Base-by-base conservation (phyloP, 2,888 invertebrate species). In the Perdita meconis region DNA sequence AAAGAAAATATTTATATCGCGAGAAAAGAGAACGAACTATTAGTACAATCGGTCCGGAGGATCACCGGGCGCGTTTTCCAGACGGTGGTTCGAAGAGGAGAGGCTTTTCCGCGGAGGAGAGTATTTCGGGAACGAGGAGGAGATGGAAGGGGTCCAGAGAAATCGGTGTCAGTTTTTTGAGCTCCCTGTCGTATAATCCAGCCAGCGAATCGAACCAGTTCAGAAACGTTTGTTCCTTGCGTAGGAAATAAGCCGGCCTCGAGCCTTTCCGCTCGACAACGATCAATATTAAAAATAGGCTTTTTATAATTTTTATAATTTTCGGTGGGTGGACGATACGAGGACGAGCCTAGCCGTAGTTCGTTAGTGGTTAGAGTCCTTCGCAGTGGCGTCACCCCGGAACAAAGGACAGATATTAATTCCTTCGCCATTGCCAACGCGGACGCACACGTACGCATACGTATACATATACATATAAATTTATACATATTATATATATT, bases 291-390 rank as follows among this genome's bases (percentile, higher is more conserved):
- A 55, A 47, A 55, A 47, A 69, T 70, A 73, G 71, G 60, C 59
- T 72, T 78, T 79, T 79, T 79, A 65, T 79, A 73, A 78, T 78
- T 78, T 79, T 78, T 60, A 78, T 69, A 61, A 61, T 26, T 42
- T 65, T 78, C 65, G 44, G 12, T 64, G 64, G 78, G 44, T 57
- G 68, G 44, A 69, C 68, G 56, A 66, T 71, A 55, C 64, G 68
- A 72, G 56, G 68, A 30, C 6, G 51, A 70, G 76, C 55, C 57
- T 67, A 53, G 56, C 38, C 42, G 50, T 53, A 42, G 42, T 38
- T 26, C n/a, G 30, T 44, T 75, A 67, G 61, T n/a, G 30, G 19
- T 59, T 63, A 59, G 44, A 30, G 47, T 77, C 57, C 59, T 63
- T 40, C 61, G 66, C 70, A 38, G 38, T 63, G 70, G 57, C 56